A percentile compares a stretch with the other conserved stretches of the same genome.
Conservation (phyloP, 2,888 invertebrate genomes). For the Chrysomela aeneicollis region DNA sequence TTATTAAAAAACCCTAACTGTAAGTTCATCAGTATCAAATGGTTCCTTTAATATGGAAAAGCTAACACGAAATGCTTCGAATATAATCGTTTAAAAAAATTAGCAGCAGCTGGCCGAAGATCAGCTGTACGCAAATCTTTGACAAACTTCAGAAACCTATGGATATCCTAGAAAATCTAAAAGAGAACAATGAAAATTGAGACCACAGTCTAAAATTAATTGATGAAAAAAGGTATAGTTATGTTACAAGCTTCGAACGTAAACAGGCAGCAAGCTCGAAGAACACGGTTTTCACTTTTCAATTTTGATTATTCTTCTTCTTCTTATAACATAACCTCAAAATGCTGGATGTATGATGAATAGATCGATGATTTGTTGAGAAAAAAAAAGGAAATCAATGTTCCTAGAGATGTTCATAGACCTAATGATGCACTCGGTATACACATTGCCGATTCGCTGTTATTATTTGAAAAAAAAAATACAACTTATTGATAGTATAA, state of each 20-base stretch:
- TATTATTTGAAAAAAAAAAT: slow-evolving; percentile 60
- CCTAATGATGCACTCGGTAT: slow-evolving; percentile 58
- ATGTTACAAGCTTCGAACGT: slow-evolving; percentile 47
- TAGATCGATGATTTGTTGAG: slow-evolving; percentile 37
- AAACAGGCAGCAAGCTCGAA: slow-evolving; percentile 20
- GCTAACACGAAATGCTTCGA: slow-evolving; percentile 67
- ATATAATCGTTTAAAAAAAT: slow-evolving; percentile 41
- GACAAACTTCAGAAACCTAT: slow-evolving; percentile 45
- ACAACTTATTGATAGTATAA: slow-evolving; percentile 56
- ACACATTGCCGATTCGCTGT: slow-evolving; percentile 61
- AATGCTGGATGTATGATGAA: slow-evolving; percentile 38
- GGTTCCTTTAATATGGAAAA: slow-evolving; percentile 63
- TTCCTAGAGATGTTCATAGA: slow-evolving; percentile 47
- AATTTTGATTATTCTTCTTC: slow-evolving; percentile 11
- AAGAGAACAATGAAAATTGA: slow-evolving; percentile 54
- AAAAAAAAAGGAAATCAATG: slow-evolving; percentile 52
- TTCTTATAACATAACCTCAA: slow-evolving; percentile 28
- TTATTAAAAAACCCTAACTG: slow-evolving; percentile 63
- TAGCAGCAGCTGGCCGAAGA: slow-evolving; percentile 34
- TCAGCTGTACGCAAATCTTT: slow-evolving; percentile 22
- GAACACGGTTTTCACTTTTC: neutral
- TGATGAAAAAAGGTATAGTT: slow-evolving; percentile 48
- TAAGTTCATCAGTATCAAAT: slow-evolving; percentile 70
- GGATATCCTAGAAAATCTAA: slow-evolving; percentile 54
- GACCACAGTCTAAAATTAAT: slow-evolving; percentile 57